Evolutionary conservation across 2,888 invertebrate genomes (phyloP), one percentile per base, ranked within the genome.

Genomic region (Cyclophora albipunctata): DNA sequence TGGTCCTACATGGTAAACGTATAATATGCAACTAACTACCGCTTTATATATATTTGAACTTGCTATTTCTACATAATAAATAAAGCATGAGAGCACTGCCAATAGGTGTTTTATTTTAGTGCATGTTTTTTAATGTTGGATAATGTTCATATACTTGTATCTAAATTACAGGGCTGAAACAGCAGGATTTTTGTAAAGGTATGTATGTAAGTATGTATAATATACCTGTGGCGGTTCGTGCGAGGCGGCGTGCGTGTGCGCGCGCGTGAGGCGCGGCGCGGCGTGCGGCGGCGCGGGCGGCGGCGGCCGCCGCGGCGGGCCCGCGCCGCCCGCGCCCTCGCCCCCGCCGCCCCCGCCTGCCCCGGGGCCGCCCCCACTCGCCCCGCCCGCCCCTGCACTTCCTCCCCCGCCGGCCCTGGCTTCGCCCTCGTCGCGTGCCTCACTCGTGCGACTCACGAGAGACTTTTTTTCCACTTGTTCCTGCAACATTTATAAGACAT

Each of bases 191-290:
- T 20, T 20, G 20, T 20, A 20, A 20, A 20, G 20, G 20, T 20
- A 20, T 2, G 20, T 20, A 20, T 2, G 20, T 20, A 1, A 20
- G 20, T 20, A 20, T 20, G 20, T 20, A 20, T 20, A 20, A 68
- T 67, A 66, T 45, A 83, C 84, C 34, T 60, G 48, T 0, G 85
- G 84, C 5, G 81, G 82, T 50, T 81, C 83, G 41, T 71, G 55
- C 6, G 81, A 78, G 42, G 77, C 70, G 45, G 71, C 78, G 52
- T 78, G 79, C 34, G 85, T 78, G 61, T 71, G 76, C 45, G 85
- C 77, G 20, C 85, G 77, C 50, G 78, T 58, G 3, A 84, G 77
- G 0, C 81, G 70, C 61, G 66, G 71, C 20, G 52, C 48, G 20
- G 65, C 55, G 50, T 60, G 57, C 40, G 55, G 64, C 48, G 64